Evolutionary conservation across 2,888 invertebrate species (phyloP).

Genomic region (Eristalis arbustorum): DNA sequence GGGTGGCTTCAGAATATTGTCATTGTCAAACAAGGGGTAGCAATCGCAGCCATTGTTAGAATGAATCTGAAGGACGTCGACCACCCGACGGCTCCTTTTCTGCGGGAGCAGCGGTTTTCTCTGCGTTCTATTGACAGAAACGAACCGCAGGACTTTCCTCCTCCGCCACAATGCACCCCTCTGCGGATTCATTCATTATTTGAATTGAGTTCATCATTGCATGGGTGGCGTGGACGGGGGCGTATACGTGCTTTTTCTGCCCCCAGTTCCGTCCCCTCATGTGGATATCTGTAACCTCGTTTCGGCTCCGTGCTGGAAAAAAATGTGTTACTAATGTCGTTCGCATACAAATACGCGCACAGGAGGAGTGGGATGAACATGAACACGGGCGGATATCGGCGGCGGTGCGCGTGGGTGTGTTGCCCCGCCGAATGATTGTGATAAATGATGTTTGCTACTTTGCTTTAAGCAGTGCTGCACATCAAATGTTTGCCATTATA

Average conservation of each 20-base stretch:
- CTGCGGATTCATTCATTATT: slow-evolving; percentile 59
- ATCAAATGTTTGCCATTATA: slow-evolving; percentile 57
- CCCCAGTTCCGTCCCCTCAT: slow-evolving; percentile 4
- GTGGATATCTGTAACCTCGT: slow-evolving; percentile 67
- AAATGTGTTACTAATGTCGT: slow-evolving; percentile 56
- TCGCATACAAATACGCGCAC: slow-evolving; percentile 6
- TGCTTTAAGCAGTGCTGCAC: slow-evolving; percentile 65
- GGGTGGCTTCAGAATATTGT: neutral
- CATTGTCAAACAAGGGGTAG: slow-evolving; percentile 28
- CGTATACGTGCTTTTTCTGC: slow-evolving; percentile 17
- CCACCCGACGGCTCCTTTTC: neutral
- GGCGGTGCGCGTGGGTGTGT: slow-evolving; percentile 4
- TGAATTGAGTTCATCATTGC: slow-evolving; percentile 66
- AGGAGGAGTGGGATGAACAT: slow-evolving; percentile 42
- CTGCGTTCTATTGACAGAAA: slow-evolving; percentile 7
- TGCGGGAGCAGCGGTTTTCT: neutral
- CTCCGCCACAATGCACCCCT: slow-evolving; percentile 6
- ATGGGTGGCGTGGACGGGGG: slow-evolving; percentile 13
- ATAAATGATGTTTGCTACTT: slow-evolving; percentile 63
- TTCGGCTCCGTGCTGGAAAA: slow-evolving; percentile 39
- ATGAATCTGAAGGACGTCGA: slow-evolving; percentile 18
- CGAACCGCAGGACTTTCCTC: slow-evolving; percentile 35
- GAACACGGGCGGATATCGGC: slow-evolving; percentile 1
- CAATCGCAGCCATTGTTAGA: slow-evolving; percentile 20
- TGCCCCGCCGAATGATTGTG: slow-evolving; percentile 44